A percentile compares a stretch with the other conserved stretches of the same genome.
Evolutionary conservation across 1,140 invertebrate species (phyloP).

Genomic region (Drosophila pseudoobscura): DNA sequence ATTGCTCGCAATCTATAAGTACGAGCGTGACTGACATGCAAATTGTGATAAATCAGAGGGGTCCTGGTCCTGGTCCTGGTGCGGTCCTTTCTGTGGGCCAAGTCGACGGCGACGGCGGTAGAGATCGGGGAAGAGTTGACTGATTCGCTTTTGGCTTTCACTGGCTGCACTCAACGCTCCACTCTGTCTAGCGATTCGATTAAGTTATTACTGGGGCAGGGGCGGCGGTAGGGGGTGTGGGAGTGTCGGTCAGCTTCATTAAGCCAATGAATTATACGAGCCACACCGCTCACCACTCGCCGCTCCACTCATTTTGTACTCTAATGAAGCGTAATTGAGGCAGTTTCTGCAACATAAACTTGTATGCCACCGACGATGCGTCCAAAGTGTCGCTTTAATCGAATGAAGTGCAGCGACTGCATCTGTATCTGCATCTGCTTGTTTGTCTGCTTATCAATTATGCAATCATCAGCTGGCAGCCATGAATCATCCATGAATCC

Average conservation of each 20-base stretch:
- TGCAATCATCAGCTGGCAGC: constrained; percentile 44
- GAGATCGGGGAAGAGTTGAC: constrained; percentile 14
- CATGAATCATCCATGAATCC: too few species aligned
- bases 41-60: constrained; percentile 72
- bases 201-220: constrained; percentile 29
- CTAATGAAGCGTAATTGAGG: constrained; percentile 73
- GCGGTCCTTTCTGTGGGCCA: not conserved
- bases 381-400: constrained; percentile 43
- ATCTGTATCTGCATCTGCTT: constrained; percentile 1
- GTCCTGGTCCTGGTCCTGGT: not conserved
- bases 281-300: constrained; percentile 4
- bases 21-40: constrained; percentile 73
- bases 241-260: constrained; percentile 66
- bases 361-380: constrained; percentile 25
- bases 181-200: constrained; percentile 42
- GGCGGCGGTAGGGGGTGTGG: not conserved
- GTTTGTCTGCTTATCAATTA: constrained; percentile 45
- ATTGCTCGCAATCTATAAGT: constrained; percentile 77
- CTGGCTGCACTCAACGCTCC: constrained; percentile 1
- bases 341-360: constrained; percentile 35
- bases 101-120: constrained; percentile 11
- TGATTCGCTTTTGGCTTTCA: constrained; percentile 37
- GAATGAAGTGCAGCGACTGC: constrained; percentile 47
- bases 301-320: constrained; percentile 59
- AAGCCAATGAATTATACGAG: constrained; percentile 57